Base-by-base conservation (phyloP, 1,140 invertebrate genomes). In the Drosophila sp. region DNA sequence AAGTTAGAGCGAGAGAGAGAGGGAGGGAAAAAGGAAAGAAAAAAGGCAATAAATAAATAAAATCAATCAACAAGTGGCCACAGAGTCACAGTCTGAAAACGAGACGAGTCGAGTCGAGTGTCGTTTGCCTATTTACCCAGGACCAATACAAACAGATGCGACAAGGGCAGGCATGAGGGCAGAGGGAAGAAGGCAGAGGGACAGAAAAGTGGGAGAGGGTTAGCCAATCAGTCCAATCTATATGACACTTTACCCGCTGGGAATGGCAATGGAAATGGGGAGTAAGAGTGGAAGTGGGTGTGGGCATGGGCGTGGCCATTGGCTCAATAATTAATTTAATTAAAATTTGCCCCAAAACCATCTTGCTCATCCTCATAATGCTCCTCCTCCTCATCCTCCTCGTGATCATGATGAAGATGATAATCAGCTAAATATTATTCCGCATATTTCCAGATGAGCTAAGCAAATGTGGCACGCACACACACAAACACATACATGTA, bases 11-110 rank as follows among this genome's bases (percentile, higher is more conserved):
- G 47, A 44, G 8, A 8, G 27, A 17, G 5, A 11, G 27, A 44
- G 7, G 44, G 8, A 38, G 29, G 29, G 7, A 47, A 6, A 23
- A 4, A 44, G 17, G 33, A 17, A 57, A 29, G 44, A 63, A 17
- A 40, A 17, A 58, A 71, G 40, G 41, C 56, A 67, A 72, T 60
- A 76, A 82, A 87, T 68, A 80, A 69, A 77, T 77, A 67, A 85
- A 89, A 84, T 76, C 84, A 78, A 84, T 89, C 84, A 89, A 89
- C 84, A 89, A 89, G 84, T 89, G 84, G 80, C 61, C 60, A 66
- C 61, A 41, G 10, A 2, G 35, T 17, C 35, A 38, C 1, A 38
- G 44, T 35, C 66, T 70, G 70, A 35, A n/a, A 35, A 35, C 17
- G 40, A 10, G 30, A 2, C 7, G 3, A 10, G 2, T n/a, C 23